Base-by-base conservation (phyloP, 64 coral and sea anemone genomes). In the Acropora yongei region DNA sequence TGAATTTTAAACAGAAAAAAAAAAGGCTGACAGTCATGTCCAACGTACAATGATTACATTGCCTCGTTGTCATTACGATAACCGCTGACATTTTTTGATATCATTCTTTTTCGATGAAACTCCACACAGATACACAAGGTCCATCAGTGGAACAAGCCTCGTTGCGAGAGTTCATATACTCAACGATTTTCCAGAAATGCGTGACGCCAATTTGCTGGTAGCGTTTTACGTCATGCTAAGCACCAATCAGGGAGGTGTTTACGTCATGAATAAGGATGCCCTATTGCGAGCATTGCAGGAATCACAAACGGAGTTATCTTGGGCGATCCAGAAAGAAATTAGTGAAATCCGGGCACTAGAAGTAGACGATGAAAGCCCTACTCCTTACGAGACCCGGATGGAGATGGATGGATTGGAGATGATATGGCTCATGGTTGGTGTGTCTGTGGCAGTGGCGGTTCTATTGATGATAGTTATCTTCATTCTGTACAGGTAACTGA, bases 401-500 rank as follows among this genome's bases (percentile, higher is more conserved):
- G 41, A 45, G 57, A 44, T 84, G 2, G 41, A 45, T 43, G 12
- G 13, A 53, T 84, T 18, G 47, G 12, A 12, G 41, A 16, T 11
- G 1, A 84, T 63, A 60, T 68, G 80, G 80, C 45, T 84, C 41
- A 68, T 67, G 44, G 68, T 84, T 84, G 80, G 80, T 84, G 80
- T 67, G 1, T 84, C 80, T 19, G 11, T 68, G 7, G 60, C 80
- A 13, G 60, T 67, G 7, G 47, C 60, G 3, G 57, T 68, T 68
- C 3, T 46, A 40, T 16, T 84, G 80, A 17, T 68, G 40, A 84
- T 84, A 10, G 14, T 47, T 13, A 42, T 67, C 3, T 13, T 84
- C 14, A 11, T 68, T n/a, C 10, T 68, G 1, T 84, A 17, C 80
- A 84, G 80, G 80, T 84, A 84, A 84, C 20, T 6, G 16, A 30